Conservation (phyloP, 2,797 vertebrate species). For the Squalus acanthias region DNA sequence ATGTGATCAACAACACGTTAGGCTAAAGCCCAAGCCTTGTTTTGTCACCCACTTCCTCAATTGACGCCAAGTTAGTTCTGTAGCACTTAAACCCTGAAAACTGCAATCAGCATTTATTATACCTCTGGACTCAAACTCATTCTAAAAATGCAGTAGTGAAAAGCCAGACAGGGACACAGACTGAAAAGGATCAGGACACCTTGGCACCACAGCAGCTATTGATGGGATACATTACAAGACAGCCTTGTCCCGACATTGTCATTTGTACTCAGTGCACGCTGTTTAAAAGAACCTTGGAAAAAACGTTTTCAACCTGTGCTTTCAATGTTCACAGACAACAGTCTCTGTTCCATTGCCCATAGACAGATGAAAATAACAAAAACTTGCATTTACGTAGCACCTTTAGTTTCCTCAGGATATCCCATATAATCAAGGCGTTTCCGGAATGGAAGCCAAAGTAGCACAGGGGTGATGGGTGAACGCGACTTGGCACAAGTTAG, state of each 20-base stretch:
- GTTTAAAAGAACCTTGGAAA: not conserved
- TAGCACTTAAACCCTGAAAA: not conserved
- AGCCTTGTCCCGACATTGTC: too few relatives aligned
- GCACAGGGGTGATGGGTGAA: not conserved
- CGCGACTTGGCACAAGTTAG: not conserved
- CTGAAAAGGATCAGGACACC: not conserved
- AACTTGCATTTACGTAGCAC: not conserved
- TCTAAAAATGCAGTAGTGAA: not conserved
- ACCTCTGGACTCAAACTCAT: not conserved
- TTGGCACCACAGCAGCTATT: not conserved
- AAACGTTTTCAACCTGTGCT: not conserved
- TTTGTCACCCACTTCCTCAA: not conserved
- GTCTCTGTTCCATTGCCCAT: not conserved
- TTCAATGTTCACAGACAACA: not conserved
- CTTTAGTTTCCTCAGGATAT: not conserved
- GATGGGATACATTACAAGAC: not conserved
- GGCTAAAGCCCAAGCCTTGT: not conserved
- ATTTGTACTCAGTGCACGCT: not conserved
- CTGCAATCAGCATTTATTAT: not conserved
- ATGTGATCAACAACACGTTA: not conserved
- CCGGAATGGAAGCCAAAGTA: not conserved
- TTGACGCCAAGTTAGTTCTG: not conserved
- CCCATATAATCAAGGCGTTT: not conserved
- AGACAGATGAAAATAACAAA: not conserved
- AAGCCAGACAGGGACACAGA: not conserved